Evolutionary conservation across 2,888 invertebrate species (phyloP).

Genomic region (Diarsia mendica): DNA sequence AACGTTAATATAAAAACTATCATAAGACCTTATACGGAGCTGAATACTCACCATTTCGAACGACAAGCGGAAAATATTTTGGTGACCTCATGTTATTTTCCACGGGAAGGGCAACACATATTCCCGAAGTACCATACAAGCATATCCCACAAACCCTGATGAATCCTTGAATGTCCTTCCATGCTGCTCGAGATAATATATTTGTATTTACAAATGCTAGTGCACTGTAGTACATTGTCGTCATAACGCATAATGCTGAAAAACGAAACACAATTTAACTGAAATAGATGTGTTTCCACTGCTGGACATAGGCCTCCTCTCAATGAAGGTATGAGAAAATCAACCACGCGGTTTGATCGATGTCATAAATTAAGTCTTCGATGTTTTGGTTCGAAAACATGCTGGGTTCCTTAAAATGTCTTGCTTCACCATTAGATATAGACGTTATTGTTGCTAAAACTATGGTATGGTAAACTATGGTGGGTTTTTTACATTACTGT

Average conservation of each 20-base stretch:
- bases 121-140: constrained; percentile 38
- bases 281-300: not conserved
- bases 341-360: no score
- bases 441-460: no score
- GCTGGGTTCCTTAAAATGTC: no score
- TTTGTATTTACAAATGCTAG: not conserved
- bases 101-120: constrained; percentile 40
- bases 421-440: no score
- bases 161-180: constrained; percentile 46
- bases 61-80: constrained; percentile 8
- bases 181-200: constrained; percentile 26
- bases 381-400: no score
- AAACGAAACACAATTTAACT: not conserved
- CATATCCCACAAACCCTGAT: constrained; percentile 30
- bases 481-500: no score
- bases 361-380: no score
- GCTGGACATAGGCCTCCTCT: no score
- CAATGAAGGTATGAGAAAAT: no score
- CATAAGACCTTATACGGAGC: not conserved
- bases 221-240: constrained; percentile 58
- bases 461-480: no score
- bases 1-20: not conserved
- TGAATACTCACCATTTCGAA: constrained; percentile 36
- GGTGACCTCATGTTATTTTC: constrained; percentile 55
- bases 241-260: constrained; percentile 59